A percentile compares a stretch with the other conserved stretches of the same genome.
phyloP scores from a whole-genome alignment of 2,113 vertebrate genomes.

The Brevimyrus niger region DNA sequence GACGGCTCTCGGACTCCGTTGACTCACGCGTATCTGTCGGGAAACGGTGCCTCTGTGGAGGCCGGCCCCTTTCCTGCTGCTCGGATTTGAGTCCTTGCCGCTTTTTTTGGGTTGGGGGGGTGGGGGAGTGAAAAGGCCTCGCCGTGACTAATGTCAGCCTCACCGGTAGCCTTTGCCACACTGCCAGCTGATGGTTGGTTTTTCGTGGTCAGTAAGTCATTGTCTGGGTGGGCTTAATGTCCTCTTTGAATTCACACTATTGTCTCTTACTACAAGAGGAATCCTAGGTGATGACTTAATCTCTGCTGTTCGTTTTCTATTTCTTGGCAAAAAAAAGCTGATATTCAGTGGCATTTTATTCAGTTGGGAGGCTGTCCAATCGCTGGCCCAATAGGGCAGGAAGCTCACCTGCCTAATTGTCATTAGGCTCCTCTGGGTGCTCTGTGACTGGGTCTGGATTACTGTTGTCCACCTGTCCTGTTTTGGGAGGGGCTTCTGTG shows the following conservation, averaged over 20 bases:
- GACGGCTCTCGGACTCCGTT: background rate
- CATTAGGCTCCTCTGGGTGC: background rate
- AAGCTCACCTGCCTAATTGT: background rate
- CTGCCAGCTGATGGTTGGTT: background rate
- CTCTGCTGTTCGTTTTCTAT: background rate
- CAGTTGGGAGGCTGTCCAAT: background rate
- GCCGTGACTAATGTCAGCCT: background rate
- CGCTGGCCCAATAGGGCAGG: background rate
- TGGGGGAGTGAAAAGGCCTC: background rate
- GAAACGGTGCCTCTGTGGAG: background rate
- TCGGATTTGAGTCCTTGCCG: background rate
- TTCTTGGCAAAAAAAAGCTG: background rate
- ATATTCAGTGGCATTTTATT: background rate
- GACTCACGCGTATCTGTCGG: background rate
- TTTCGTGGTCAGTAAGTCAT: background rate
- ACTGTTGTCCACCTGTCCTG: background rate
- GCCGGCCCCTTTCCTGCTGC: background rate
- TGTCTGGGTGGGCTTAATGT: background rate
- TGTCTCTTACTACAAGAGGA: background rate
- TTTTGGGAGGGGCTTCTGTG: background rate
- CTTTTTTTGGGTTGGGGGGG: background rate
- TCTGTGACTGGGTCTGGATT: background rate
- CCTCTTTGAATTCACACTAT: background rate
- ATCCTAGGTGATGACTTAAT: background rate
- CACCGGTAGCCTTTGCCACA: background rate